Evolutionary conservation across 2,113 vertebrate species (phyloP).

Genomic region (Mesitornis unicolor): DNA sequence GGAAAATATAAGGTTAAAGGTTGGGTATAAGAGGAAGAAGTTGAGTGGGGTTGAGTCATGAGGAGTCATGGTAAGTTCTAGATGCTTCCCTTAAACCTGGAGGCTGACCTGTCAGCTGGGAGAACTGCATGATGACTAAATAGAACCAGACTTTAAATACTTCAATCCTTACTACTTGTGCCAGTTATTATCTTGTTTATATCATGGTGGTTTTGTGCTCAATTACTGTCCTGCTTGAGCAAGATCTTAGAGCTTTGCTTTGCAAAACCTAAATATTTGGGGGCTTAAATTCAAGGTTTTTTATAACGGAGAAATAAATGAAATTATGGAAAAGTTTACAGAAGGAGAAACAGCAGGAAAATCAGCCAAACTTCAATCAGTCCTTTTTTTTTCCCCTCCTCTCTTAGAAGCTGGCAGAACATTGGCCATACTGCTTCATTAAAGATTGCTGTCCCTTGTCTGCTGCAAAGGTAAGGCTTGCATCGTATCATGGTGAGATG

Average conservation of each 20-base stretch:
- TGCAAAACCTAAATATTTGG: not conserved
- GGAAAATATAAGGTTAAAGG: not conserved
- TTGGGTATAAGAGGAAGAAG: not conserved
- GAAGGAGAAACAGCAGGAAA: not conserved
- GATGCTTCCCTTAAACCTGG: not conserved
- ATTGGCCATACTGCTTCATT: not conserved
- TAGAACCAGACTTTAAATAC: not conserved
- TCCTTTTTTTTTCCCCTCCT: not conserved
- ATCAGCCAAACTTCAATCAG: not conserved
- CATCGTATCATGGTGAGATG: not conserved
- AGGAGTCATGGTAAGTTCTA: not conserved
- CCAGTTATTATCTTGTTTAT: not conserved
- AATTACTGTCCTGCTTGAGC: not conserved
- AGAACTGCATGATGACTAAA: not conserved
- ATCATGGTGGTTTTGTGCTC: not conserved
- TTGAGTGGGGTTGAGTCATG: not conserved
- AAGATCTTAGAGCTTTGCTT: not conserved
- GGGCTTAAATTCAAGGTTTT: not conserved
- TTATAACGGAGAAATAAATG: not conserved
- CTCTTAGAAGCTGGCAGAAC: not conserved
- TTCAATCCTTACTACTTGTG: not conserved
- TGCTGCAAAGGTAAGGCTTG: constrained; percentile 64
- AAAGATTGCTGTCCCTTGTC: constrained; percentile 28
- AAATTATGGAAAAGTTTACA: no score
- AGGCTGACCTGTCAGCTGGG: not conserved